These are phyloP conservation scores for Pocota personata DNA, from an alignment of 2,888 invertebrate genomes.

Conservation along the genomic window DNA sequence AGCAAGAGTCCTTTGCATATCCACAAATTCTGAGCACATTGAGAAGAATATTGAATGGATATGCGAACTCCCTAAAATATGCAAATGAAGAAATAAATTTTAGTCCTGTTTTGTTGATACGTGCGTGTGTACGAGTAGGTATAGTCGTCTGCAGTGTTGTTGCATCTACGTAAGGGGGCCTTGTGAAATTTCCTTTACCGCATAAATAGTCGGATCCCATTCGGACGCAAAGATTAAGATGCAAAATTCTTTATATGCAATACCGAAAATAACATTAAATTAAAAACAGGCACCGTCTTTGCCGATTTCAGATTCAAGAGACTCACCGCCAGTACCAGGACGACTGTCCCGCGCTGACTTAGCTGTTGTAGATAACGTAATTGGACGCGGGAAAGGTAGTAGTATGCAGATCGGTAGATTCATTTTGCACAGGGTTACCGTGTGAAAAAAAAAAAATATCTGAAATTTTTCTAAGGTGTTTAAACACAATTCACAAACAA, in stretches of 20 bases:
- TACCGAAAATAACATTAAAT: conserved; percentile 83
- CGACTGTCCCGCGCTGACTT: conserved; percentile 44
- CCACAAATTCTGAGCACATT: conserved; percentile 78
- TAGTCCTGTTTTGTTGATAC: conserved; percentile 76
- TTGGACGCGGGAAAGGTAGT: conserved; percentile 61
- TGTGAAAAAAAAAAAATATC: not conserved
- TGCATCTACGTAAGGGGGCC: conserved; percentile 55
- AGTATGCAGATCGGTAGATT: conserved; percentile 64
- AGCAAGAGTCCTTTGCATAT: conserved; percentile 77
- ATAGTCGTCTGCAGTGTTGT: conserved; percentile 18
- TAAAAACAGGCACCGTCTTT: conserved; percentile 79
- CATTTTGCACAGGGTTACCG: conserved; percentile 58
- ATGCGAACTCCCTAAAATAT: conserved; percentile 82
- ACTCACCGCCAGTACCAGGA: conserved; percentile 13
- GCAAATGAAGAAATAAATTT: conserved; percentile 83
- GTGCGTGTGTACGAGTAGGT: not conserved
- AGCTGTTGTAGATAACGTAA: conserved; percentile 70
- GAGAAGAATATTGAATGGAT: conserved; percentile 76
- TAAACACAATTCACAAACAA: too few relatives aligned
- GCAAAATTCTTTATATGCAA: conserved; percentile 83
- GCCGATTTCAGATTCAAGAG: conserved; percentile 26
- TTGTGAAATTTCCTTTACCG: conserved; percentile 53
- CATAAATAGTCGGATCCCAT: conserved; percentile 69
- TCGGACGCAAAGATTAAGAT: conserved; percentile 80
- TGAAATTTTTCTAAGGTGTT: too few relatives aligned